Conservation (phyloP, 1,140 invertebrate genomes). For the Cylas formicarius region DNA sequence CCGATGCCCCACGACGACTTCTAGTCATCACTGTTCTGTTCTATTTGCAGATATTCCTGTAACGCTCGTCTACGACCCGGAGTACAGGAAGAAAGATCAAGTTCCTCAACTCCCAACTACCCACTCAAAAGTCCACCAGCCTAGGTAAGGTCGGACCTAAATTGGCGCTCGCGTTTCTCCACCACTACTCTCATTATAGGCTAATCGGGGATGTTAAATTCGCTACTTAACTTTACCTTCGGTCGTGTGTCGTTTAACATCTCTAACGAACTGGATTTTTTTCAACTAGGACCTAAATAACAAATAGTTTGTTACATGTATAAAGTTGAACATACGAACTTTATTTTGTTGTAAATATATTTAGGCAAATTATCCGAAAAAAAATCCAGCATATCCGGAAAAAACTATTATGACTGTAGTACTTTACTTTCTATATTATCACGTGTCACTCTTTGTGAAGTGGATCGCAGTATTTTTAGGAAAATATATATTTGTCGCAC, state of each 20-base stretch:
- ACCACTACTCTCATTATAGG: conserved; percentile 15
- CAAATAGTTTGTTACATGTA: no score
- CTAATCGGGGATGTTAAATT: conserved; percentile 18
- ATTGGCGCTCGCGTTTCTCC: conserved; percentile 2
- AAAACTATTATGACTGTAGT: no score
- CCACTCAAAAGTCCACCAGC: conserved; percentile 33
- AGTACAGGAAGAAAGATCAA: conserved; percentile 20
- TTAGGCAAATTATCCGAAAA: no score
- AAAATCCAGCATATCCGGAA: no score
- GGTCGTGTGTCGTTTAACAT: neutral
- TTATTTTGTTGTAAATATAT: no score
- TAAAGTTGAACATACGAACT: no score
- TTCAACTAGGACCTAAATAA: no score
- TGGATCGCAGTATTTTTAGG: no score
- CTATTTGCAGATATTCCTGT: conserved; percentile 44
- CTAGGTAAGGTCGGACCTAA: conserved; percentile 32
- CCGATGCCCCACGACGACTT: conserved; percentile 37
- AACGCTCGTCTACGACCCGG: conserved; percentile 32
- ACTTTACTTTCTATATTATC: no score
- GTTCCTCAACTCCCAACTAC: conserved; percentile 25
- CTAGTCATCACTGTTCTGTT: conserved; percentile 42
- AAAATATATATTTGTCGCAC: no score
- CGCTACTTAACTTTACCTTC: neutral
- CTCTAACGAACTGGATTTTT: neutral
- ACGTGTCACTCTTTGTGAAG: no score